These are phyloP conservation scores for Salvelinus namaycush DNA, from an alignment of 2,113 vertebrate genomes.

Conservation along the genomic window DNA sequence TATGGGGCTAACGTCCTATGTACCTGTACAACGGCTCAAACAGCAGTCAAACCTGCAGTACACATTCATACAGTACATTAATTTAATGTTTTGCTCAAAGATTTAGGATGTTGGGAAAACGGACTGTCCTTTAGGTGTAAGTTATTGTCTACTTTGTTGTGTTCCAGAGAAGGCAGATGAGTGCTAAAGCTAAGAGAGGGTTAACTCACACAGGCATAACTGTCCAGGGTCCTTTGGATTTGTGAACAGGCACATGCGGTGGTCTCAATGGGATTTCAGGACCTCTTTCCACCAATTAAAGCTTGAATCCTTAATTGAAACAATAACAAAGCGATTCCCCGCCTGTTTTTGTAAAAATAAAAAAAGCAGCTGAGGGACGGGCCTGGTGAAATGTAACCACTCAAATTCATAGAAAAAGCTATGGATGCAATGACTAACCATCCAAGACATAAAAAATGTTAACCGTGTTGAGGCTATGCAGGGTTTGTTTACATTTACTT, in stretches of 20 bases:
- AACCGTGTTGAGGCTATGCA: too few species aligned
- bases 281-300: too few species aligned
- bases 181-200: not conserved
- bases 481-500: too few species aligned
- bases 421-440: too few species aligned
- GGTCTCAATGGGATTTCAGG: not conserved
- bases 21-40: not conserved
- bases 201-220: not conserved
- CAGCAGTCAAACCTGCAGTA: slow-evolving; percentile 19
- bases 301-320: too few species aligned
- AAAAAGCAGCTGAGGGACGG: too few species aligned
- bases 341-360: too few species aligned
- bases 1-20: slow-evolving; percentile 1
- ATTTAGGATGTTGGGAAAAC: not conserved
- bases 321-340: too few species aligned
- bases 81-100: slow-evolving; percentile 39
- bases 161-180: not conserved
- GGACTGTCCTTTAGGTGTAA: not conserved
- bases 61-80: slow-evolving; percentile 58
- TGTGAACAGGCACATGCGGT: slow-evolving; percentile 38
- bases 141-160: slow-evolving; percentile 8
- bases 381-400: too few species aligned
- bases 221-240: slow-evolving; percentile 26
- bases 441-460: too few species aligned
- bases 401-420: too few species aligned